Conservation (phyloP, 2,888 invertebrate genomes). For the Bhutanitis thaidina region DNA sequence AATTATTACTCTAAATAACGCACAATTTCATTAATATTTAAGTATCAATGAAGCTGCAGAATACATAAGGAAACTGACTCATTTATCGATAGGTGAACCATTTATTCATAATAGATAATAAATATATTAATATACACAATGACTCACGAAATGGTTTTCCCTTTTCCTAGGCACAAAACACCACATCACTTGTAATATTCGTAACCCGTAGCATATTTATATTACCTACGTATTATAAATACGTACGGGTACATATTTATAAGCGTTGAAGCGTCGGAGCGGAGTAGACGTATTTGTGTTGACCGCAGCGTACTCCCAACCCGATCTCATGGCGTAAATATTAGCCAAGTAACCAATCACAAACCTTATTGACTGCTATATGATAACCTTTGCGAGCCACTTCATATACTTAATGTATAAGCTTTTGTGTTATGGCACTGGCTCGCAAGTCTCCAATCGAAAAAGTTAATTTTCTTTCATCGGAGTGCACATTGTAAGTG, state of each 20-base stretch:
- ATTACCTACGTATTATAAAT: conserved; percentile 5
- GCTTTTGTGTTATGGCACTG: conserved; percentile 25
- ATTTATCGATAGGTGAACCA: too few relatives aligned
- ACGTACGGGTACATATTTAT: conserved; percentile 7
- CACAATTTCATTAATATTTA: too few relatives aligned
- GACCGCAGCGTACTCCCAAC: conserved; percentile 47
- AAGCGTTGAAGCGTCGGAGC: conserved; percentile 13
- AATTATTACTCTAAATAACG: too few relatives aligned
- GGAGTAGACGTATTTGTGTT: conserved; percentile 47
- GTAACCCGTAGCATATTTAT: too few relatives aligned
- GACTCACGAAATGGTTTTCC: conserved; percentile 20
- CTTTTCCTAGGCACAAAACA: conserved; percentile 21
- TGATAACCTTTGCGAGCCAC: conserved; percentile 58
- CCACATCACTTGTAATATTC: conserved; percentile 20
- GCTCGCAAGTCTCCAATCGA: conserved; percentile 6
- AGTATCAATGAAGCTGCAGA: too few relatives aligned
- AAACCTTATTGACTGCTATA: conserved; percentile 55
- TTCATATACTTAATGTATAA: conserved; percentile 37
- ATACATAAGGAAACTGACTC: too few relatives aligned
- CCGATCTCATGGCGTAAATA: conserved; percentile 58
- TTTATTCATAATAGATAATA: too few relatives aligned
- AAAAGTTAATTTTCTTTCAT: conserved; percentile 11
- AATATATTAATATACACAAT: too few relatives aligned
- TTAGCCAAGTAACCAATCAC: conserved; percentile 60
- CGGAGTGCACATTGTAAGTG: too few relatives aligned